A percentile compares a stretch with the other conserved stretches of the same genome.
Conservation (phyloP, 2,113 vertebrate genomes). For the Bujurquina vittata region DNA sequence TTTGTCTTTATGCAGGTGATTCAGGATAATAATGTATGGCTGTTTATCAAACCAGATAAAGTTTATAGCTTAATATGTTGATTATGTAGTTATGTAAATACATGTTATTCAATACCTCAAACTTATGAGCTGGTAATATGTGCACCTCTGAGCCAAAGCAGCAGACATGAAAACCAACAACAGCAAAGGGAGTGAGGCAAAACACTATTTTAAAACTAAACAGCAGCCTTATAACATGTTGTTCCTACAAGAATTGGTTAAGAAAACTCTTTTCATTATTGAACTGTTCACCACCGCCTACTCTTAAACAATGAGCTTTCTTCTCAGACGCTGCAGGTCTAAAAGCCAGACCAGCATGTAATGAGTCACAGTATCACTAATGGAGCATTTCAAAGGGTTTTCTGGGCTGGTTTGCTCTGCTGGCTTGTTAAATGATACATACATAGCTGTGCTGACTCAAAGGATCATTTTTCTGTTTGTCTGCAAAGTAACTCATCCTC, state of each 20-base stretch:
- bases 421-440: constrained; percentile 61
- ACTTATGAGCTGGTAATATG: not conserved
- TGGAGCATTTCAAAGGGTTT: constrained; percentile 32
- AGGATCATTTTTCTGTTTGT: constrained; percentile 58
- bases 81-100: not conserved
- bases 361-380: constrained; percentile 45
- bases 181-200: not conserved
- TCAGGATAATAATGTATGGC: constrained; percentile 1
- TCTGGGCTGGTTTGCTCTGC: constrained; percentile 35
- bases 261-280: not conserved
- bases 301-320: constrained; percentile 20
- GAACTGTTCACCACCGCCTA: constrained; percentile 15
- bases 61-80: not conserved
- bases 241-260: not conserved
- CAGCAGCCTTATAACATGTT: not conserved
- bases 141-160: not conserved
- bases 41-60: not conserved
- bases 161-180: not conserved
- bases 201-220: not conserved
- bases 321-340: constrained; percentile 8
- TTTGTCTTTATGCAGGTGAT: constrained; percentile 1
- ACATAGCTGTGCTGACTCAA: constrained; percentile 51
- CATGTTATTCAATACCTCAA: not conserved
- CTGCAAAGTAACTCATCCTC: constrained; percentile 51
- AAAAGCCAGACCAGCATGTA: constrained; percentile 37